Percentiles rank a stretch among this genome's conserved stretches.
Evolutionary conservation across 2,888 invertebrate genomes (phyloP).

Genomic region (Latheticus oryzae): DNA sequence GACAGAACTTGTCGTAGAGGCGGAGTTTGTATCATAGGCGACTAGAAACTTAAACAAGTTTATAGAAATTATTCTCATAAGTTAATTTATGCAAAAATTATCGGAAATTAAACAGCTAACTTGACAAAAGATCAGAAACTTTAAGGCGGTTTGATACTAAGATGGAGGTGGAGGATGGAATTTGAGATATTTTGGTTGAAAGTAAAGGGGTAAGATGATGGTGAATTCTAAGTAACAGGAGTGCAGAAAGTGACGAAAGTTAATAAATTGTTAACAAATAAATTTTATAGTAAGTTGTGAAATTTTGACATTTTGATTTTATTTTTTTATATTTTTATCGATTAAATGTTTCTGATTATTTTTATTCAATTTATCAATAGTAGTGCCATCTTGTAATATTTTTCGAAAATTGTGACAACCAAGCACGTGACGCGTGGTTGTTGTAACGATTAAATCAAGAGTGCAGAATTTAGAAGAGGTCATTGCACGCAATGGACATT

Average conservation of each 20-base stretch:
- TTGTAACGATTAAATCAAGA: conserved; percentile 44
- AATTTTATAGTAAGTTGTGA: too few relatives aligned
- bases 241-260: conserved; percentile 49
- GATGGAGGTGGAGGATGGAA: conserved; percentile 47
- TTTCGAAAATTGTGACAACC: conserved; percentile 8
- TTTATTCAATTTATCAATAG: too few relatives aligned
- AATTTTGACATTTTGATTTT: too few relatives aligned
- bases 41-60: conserved; percentile 43
- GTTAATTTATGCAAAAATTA: conserved; percentile 63
- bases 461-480: conserved; percentile 41
- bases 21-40: conserved; percentile 49
- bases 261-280: conserved; percentile 38
- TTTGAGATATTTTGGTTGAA: conserved; percentile 53
- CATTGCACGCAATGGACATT: conserved; percentile 29
- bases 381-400: conserved; percentile 1
- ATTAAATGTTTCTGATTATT: too few relatives aligned
- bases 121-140: conserved; percentile 59
- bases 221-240: conserved; percentile 62
- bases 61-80: conserved; percentile 17
- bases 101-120: conserved; percentile 60
- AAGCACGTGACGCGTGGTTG: conserved; percentile 50
- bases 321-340: too few relatives aligned
- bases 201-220: conserved; percentile 65
- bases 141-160: conserved; percentile 39
- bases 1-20: conserved; percentile 60